Base-by-base conservation (phyloP, 2,113 vertebrate species). In the Neodon shergylaensis region DNA sequence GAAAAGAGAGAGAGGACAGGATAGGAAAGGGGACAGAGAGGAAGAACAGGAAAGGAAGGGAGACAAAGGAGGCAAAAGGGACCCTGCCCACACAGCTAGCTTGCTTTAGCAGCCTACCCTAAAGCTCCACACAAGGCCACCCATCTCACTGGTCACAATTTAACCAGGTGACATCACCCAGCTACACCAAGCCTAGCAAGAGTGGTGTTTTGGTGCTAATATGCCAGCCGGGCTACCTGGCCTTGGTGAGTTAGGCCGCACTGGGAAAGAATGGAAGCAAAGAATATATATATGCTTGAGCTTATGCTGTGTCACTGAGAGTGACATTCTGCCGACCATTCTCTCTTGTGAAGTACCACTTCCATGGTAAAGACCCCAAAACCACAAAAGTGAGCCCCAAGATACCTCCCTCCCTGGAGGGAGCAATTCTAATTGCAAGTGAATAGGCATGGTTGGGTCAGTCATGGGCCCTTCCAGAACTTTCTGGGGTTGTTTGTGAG, bases 331-430 rank as follows among this genome's bases (percentile, higher is more conserved):
- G 7, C 1, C 10, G 49, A n/a, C 28, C 33, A 54, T 76, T 77
- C 90, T 90, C 42, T 82, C 82, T 10, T 21, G 9, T 36, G 52
- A 54, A 12, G 52, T 24, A 21, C 16, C 54, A 65, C 63, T 66
- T 92, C 49, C 31, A 44, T 54, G 24, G 36, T 19, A 95, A 94
- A 96, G 70, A 83, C 76, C 44, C 54, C 42, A 68, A 68, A 92
- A 79, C 2, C 66, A 70, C 91, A 93, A 47, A 81, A 10, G 10
- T 77, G 84, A 22, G 63, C 82, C 21, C n/a, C 39, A 17, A 72
- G 78, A 47, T 72, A 82, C 44, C 13, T 22, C 77, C 21, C 42
- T n/a, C 33, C 70, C 42, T 58, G 26, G 54, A 39, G 22, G 65
- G 76, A 39, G 44, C 28, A 26, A 39, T 85, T 88, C 33, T 87